These are phyloP conservation scores for Macroglossus sobrinus DNA, from an alignment of 2,113 vertebrate species.

Conservation along the genomic window DNA sequence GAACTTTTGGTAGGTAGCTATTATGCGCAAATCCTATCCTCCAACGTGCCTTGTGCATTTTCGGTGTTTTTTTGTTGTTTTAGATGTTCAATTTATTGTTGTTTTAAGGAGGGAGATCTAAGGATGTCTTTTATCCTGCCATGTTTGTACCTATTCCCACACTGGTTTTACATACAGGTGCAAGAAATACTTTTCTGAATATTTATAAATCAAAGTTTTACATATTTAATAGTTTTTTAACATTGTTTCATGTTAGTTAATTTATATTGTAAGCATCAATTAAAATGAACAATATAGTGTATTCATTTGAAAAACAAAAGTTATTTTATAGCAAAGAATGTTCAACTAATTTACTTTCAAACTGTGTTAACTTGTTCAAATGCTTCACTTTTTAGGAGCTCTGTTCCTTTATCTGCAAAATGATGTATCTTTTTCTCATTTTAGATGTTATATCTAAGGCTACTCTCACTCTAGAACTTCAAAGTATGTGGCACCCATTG, in stretches of 20 bases:
- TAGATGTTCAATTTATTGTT: no score
- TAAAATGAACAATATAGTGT: slow-evolving; percentile 9
- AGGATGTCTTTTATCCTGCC: no score
- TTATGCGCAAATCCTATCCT: no score
- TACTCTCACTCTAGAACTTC: background rate
- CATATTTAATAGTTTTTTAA: background rate
- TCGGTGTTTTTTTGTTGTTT: no score
- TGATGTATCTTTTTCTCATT: background rate
- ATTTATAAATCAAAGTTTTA: background rate
- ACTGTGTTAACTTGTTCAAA: background rate
- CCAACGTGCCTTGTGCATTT: no score
- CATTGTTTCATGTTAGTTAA: background rate
- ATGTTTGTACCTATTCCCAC: background rate
- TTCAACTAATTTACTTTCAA: background rate
- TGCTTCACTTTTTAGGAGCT: background rate
- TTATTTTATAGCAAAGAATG: slow-evolving; percentile 26
- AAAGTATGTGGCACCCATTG: background rate
- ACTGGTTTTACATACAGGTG: background rate
- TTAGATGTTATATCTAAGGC: background rate
- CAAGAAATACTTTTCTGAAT: background rate
- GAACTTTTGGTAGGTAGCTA: no score
- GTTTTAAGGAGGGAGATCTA: no score
- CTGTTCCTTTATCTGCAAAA: background rate
- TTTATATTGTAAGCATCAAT: background rate
- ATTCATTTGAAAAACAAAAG: background rate